These are phyloP conservation scores for Drosophila koepferae DNA, from an alignment of 2,888 invertebrate species.

Conservation along the genomic window DNA sequence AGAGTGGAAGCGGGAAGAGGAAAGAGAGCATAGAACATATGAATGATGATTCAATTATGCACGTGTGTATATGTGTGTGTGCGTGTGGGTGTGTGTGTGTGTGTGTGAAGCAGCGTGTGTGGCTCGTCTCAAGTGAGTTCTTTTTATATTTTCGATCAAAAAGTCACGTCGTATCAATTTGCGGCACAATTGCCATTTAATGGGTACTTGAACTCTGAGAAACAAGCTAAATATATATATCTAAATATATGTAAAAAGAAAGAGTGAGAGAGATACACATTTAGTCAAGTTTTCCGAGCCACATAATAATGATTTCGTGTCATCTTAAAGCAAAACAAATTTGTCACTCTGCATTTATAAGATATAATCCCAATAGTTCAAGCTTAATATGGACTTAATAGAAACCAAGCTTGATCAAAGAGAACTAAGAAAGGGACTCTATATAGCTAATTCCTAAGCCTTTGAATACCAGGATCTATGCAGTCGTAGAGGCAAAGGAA, in stretches of 20 bases:
- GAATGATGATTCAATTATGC: slow-evolving; percentile 72
- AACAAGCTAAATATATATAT: slow-evolving; percentile 6
- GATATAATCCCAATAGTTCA: not conserved
- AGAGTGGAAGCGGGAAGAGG: not conserved
- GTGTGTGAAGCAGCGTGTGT: slow-evolving; percentile 13
- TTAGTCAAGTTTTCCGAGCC: not conserved
- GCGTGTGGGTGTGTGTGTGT: slow-evolving; percentile 15
- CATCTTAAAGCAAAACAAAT: not conserved
- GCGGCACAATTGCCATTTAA: slow-evolving; percentile 80
- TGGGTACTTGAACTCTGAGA: slow-evolving; percentile 73
- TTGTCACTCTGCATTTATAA: not conserved
- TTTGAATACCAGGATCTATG: too few species aligned
- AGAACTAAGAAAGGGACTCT: too few species aligned
- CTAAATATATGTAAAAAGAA: not conserved
- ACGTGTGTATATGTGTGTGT: slow-evolving; percentile 25
- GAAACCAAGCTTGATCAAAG: not conserved
- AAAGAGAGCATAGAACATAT: slow-evolving; percentile 23
- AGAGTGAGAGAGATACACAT: not conserved
- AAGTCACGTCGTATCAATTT: slow-evolving; percentile 83
- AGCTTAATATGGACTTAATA: not conserved
- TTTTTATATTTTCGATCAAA: slow-evolving; percentile 61
- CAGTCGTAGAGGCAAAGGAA: too few species aligned
- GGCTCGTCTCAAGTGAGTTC: slow-evolving; percentile 72
- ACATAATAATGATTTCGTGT: too few species aligned
- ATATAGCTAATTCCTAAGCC: too few species aligned